These are phyloP conservation scores for Enteromius argenteus DNA, from an alignment of 2,797 vertebrate genomes.

Conservation along the genomic window DNA sequence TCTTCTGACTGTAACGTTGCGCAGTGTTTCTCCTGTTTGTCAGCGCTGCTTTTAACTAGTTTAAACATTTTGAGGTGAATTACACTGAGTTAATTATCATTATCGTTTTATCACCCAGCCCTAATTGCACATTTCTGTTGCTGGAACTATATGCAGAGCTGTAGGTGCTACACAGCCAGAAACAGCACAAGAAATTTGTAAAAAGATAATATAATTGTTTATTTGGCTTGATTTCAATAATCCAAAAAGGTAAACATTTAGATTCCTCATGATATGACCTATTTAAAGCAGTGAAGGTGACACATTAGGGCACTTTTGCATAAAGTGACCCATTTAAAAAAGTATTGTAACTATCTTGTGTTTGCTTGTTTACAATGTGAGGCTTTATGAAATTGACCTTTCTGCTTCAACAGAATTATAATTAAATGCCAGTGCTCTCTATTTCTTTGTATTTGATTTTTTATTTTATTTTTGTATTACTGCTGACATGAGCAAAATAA, in stretches of 20 bases:
- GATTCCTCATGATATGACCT: neutral
- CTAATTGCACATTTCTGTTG: neutral
- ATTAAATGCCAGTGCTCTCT: neutral
- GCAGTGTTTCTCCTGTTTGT: too few species aligned
- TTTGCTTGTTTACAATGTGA: neutral
- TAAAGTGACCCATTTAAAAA: neutral
- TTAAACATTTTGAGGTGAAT: too few species aligned
- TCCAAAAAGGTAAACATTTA: too few species aligned
- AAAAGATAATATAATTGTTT: neutral
- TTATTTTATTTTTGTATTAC: neutral
- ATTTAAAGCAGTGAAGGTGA: slow-evolving; percentile 1
- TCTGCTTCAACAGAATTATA: neutral
- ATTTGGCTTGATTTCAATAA: neutral
- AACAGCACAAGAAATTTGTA: neutral
- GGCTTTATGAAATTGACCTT: neutral
- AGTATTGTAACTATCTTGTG: neutral
- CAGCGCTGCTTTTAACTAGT: too few species aligned
- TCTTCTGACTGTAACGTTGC: too few species aligned
- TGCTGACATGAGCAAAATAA: slow-evolving; percentile 1
- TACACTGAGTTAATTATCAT: too few species aligned
- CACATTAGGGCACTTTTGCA: neutral
- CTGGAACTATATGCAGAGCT: neutral
- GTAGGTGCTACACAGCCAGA: neutral
- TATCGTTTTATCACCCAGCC: too few species aligned
- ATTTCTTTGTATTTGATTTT: neutral